Evolutionary conservation across 2,888 invertebrate genomes (phyloP).

Genomic region (Philereme vetulata): DNA sequence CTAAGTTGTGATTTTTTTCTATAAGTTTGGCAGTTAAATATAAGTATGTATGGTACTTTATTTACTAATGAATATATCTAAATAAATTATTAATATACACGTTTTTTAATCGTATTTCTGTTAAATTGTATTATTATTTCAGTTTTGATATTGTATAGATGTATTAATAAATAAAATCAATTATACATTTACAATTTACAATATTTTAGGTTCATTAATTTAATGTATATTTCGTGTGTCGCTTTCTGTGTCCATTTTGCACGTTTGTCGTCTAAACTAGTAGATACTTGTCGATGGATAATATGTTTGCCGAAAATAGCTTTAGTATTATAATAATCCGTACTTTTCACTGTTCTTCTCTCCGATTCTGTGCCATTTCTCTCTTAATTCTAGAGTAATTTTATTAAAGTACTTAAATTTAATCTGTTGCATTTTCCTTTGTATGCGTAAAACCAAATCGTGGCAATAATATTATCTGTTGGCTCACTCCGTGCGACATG

Average conservation of each 20-base stretch:
- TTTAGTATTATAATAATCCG: conserved; percentile 21
- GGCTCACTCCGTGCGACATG: conserved; percentile 11
- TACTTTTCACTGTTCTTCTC: conserved; percentile 40
- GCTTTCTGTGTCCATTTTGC: conserved; percentile 2
- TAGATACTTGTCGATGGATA: conserved; percentile 37
- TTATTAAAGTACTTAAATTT: conserved; percentile 32
- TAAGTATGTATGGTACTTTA: conserved; percentile 1
- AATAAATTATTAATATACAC: neutral
- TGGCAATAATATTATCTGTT: conserved; percentile 32
- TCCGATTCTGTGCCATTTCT: conserved; percentile 36
- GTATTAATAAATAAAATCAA: neutral
- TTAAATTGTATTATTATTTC: too few species aligned
- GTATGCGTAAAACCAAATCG: conserved; percentile 18
- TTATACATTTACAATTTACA: too few species aligned
- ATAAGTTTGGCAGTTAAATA: conserved; percentile 15
- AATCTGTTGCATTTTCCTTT: conserved; percentile 11
- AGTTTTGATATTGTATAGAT: neutral
- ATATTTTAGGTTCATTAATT: too few species aligned
- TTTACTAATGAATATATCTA: neutral
- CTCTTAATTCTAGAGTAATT: conserved; percentile 23
- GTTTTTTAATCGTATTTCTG: too few species aligned
- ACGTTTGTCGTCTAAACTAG: conserved; percentile 8
- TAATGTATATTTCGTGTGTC: too few species aligned
- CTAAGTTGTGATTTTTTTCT: conserved; percentile 54
- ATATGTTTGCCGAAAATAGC: conserved; percentile 25